phyloP scores from a whole-genome alignment of 2,888 invertebrate species.

The Mellilla xanthometata region DNA sequence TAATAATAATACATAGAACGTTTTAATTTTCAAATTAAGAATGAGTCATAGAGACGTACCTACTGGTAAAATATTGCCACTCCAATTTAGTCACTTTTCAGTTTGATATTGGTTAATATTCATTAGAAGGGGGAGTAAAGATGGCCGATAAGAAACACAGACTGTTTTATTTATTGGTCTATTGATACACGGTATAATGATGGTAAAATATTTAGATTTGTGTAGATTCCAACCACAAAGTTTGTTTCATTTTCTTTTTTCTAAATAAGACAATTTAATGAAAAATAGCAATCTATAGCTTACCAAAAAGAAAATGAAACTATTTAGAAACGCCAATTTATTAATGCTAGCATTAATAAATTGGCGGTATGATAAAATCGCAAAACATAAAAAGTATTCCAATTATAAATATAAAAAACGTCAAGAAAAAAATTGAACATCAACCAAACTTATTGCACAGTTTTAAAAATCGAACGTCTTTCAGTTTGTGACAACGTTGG shows the following conservation, averaged over 20 bases:
- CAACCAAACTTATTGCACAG: slow-evolving; percentile 29
- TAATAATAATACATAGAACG: no score
- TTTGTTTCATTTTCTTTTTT: no score
- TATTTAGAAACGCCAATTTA: no score
- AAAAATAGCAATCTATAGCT: no score
- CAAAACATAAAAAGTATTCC: slow-evolving; percentile 20
- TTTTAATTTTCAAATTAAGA: slow-evolving; percentile 18
- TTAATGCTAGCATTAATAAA: no score
- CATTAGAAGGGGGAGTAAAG: slow-evolving; percentile 69
- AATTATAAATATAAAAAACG: slow-evolving; percentile 8
- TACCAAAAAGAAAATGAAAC: no score
- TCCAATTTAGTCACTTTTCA: slow-evolving; percentile 47
- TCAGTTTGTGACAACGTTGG: slow-evolving; percentile 30
- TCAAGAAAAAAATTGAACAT: slow-evolving; percentile 18
- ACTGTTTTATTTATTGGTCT: slow-evolving; percentile 30
- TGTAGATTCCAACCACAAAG: no score
- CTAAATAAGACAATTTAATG: no score
- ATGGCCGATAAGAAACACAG: slow-evolving; percentile 50
- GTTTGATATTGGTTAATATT: slow-evolving; percentile 77
- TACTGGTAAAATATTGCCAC: slow-evolving; percentile 50
- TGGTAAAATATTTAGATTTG: no score
- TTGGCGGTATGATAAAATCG: neutral
- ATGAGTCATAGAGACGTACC: slow-evolving; percentile 63
- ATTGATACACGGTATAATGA: slow-evolving; percentile 30
- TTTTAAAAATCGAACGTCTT: slow-evolving; percentile 58